Conservation (phyloP, 2,888 invertebrate genomes). For the Temnothorax rugatulus region DNA sequence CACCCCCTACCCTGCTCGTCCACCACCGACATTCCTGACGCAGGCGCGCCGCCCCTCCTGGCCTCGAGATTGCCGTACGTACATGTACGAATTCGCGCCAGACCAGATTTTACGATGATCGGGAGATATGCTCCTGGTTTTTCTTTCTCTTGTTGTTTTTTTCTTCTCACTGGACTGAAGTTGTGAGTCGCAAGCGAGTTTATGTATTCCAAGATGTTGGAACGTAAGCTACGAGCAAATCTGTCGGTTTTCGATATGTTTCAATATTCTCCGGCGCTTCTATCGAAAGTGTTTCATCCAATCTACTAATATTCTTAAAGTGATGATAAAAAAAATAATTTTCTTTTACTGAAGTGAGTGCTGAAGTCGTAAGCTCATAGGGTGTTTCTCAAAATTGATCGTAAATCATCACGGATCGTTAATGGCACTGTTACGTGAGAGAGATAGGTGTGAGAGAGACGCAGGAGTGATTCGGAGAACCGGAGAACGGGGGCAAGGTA, state of each 20-base stretch:
- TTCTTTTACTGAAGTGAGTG: not conserved
- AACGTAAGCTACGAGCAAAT: not conserved
- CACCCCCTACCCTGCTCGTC: constrained; percentile 66
- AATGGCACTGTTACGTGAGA: not conserved
- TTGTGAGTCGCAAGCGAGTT: constrained; percentile 35
- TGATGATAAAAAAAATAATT: constrained; percentile 32
- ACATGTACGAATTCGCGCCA: constrained; percentile 78
- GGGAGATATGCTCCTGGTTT: constrained; percentile 22
- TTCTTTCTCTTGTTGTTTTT: not conserved
- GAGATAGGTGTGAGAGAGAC: constrained; percentile 27
- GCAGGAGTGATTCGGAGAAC: constrained; percentile 14
- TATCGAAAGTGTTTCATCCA: not conserved
- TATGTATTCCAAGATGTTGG: constrained; percentile 21
- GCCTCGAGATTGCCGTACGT: constrained; percentile 52
- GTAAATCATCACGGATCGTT: constrained; percentile 36
- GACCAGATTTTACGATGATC: constrained; percentile 65
- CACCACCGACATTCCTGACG: constrained; percentile 63
- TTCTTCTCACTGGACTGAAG: not conserved
- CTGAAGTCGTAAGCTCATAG: not conserved
- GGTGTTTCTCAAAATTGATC: constrained; percentile 17
- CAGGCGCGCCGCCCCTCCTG: constrained; percentile 72
- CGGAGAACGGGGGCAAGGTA: constrained; percentile 41
- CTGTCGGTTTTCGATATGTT: constrained; percentile 6
- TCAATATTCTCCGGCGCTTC: not conserved
- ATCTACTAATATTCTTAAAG: not conserved